Evolutionary conservation across 2,888 invertebrate genomes (phyloP).

Genomic region (Lasius platythorax): DNA sequence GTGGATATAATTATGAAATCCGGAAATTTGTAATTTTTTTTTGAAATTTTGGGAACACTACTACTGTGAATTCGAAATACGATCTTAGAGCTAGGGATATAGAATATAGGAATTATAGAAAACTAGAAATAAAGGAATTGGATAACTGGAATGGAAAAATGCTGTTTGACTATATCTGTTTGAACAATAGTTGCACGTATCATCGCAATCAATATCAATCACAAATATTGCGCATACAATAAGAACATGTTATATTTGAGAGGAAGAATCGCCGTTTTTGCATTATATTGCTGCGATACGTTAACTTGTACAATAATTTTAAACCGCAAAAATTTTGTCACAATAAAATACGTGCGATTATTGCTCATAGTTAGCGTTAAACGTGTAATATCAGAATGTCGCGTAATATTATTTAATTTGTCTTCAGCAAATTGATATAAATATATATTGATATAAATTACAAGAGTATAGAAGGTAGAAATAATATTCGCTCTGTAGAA

Average conservation of each 20-base stretch:
- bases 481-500: slow-evolving; percentile 44
- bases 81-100: slow-evolving; percentile 25
- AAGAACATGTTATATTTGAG: slow-evolving; percentile 15
- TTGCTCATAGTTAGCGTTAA: slow-evolving; percentile 26
- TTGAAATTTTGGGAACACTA: neutral
- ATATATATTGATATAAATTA: slow-evolving; percentile 40
- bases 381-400: slow-evolving; percentile 35
- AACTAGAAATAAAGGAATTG: slow-evolving; percentile 15
- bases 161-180: slow-evolving; percentile 13
- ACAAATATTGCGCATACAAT: slow-evolving; percentile 17
- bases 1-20: slow-evolving; percentile 9
- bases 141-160: slow-evolving; percentile 30
- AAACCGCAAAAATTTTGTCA: slow-evolving; percentile 15
- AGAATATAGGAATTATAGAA: neutral
- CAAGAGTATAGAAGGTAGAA: slow-evolving; percentile 27
- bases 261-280: neutral
- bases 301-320: neutral
- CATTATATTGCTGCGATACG: neutral
- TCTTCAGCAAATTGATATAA: slow-evolving; percentile 36
- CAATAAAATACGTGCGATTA: slow-evolving; percentile 39
- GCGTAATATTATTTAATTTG: slow-evolving; percentile 28
- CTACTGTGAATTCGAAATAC: slow-evolving; percentile 11
- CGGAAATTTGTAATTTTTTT: slow-evolving; percentile 7
- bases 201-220: slow-evolving; percentile 40
- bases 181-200: slow-evolving; percentile 51